These are phyloP conservation scores for Leucoraja erinaceus DNA, from an alignment of 2,113 vertebrate genomes.

Conservation along the genomic window DNA sequence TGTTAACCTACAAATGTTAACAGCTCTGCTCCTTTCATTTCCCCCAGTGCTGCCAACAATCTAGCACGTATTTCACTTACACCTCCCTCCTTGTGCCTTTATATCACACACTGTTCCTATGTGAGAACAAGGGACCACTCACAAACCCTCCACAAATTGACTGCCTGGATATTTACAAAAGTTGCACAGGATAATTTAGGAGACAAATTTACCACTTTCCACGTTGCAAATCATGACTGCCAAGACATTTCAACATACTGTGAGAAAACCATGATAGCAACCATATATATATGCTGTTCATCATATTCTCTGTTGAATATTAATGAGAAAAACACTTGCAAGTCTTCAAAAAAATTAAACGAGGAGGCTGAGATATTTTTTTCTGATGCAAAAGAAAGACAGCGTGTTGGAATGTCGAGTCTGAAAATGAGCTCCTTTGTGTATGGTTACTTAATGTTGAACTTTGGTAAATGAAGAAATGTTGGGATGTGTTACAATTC, in stretches of 20 bases:
- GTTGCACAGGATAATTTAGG: background rate
- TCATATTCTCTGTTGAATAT: background rate
- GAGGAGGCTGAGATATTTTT: background rate
- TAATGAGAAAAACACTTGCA: background rate
- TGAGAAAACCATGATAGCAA: background rate
- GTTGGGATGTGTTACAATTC: background rate
- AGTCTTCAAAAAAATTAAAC: background rate
- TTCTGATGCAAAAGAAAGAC: conserved; percentile 14
- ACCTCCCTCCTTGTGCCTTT: background rate
- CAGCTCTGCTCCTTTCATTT: background rate
- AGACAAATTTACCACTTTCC: background rate
- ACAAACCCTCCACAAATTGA: background rate
- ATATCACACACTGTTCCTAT: background rate
- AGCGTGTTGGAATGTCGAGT: background rate
- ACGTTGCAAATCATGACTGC: background rate
- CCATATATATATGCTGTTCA: background rate
- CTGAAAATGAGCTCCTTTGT: conserved; percentile 26
- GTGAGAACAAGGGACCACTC: background rate
- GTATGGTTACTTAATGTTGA: background rate
- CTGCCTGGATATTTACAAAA: background rate
- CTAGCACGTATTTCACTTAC: background rate
- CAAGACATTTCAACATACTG: background rate
- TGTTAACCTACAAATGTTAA: background rate
- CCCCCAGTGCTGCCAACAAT: background rate
- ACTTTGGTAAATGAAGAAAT: conserved; percentile 32